These are phyloP conservation scores for Callorhinus ursinus DNA, from an alignment of 2,113 vertebrate genomes.

Conservation along the genomic window DNA sequence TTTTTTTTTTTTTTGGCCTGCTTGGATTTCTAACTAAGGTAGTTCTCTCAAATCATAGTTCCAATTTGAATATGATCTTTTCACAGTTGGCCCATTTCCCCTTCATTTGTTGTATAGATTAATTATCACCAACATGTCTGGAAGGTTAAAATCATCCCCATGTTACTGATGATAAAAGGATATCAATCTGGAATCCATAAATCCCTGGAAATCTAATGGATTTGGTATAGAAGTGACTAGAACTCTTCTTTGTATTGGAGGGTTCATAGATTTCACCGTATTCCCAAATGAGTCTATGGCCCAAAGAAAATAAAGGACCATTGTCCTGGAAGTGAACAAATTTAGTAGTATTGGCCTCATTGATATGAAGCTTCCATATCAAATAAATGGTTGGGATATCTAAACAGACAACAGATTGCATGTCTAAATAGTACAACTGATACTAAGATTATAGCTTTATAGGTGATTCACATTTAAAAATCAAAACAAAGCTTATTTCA, in stretches of 20 bases:
- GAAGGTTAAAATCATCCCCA: neutral
- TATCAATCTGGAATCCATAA: constrained; percentile 1
- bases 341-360: neutral
- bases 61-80: neutral
- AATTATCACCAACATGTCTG: neutral
- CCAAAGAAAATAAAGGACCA: neutral
- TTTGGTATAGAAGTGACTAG: neutral
- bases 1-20: neutral
- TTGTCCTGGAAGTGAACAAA: neutral
- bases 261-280: neutral
- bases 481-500: constrained; percentile 13
- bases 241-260: neutral
- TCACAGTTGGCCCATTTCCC: neutral
- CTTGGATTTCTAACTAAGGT: constrained; percentile 29
- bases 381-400: neutral
- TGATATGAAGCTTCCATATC: neutral
- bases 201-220: neutral
- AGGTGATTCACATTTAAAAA: constrained; percentile 6
- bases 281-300: neutral
- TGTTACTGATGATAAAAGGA: neutral
- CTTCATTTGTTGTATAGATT: neutral
- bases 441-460: constrained; percentile 17
- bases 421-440: neutral
- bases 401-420: neutral
- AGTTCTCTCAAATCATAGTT: constrained; percentile 5